Evolutionary conservation across 35 echinoderm and acorn worm genomes (phyloP), one percentile per base, ranked within the genome.

Genomic region (Apostichopus japonicus): DNA sequence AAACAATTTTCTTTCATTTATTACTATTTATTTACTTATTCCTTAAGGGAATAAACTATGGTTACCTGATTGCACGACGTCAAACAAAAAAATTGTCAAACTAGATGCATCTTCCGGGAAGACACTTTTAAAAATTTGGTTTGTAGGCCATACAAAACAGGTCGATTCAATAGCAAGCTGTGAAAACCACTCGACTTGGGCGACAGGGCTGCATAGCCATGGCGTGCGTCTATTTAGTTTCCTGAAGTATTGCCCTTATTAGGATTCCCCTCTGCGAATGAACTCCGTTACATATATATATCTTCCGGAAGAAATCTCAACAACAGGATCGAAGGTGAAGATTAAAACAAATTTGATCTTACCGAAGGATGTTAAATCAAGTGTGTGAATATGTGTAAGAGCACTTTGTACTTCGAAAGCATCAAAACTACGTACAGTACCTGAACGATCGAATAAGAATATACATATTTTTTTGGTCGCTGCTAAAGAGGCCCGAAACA

Each of bases 121-220:
- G 63, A 73, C 71, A 73, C 71, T 73, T 73, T 17, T 7, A 17
- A 73, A 19, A 73, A 73, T 73, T 84, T 24, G 24, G 81, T 84
- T 57, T 84, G 81, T 84, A 84, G 81, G 81, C 81, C 81, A 7
- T 84, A 11, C 17, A 17, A 84, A 84, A 57, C 54, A 84, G 81
- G 81, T 84, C 80, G 81, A 84, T 56, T 57, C 15, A 8, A 10
- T 84, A n/a, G 19, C 54, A 84, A 84, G 54, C 81, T 84, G 81
- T 19, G 54, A 56, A 84, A 84, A 84, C 13, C 57, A 84, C 81
- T 57, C 57, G 19, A 23, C 23, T 10, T 58, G 57, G 19, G 21
- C 57, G 15, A 84, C 27, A 84, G 17, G 51, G 16, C 17, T 13
- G 17, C 23, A 23, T 58, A 58, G 21, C 3, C 14, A 84, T 21